phyloP scores from a whole-genome alignment of 2,113 vertebrate species.

The Zosterops pallidus region DNA sequence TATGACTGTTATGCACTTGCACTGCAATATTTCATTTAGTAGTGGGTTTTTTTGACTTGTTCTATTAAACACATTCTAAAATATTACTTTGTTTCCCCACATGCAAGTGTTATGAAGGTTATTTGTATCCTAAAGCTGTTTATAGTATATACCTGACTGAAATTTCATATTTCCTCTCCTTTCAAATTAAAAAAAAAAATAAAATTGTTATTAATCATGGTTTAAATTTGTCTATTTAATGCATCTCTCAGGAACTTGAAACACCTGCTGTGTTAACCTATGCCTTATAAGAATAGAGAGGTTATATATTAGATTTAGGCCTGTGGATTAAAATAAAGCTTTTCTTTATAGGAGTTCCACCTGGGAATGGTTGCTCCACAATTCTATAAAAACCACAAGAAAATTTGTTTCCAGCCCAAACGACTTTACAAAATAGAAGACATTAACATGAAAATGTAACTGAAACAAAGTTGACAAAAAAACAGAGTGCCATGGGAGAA shows the following conservation, averaged over 20 bases:
- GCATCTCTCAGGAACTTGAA: constrained; percentile 49
- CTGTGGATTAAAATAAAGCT: constrained; percentile 32
- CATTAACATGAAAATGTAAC: constrained; percentile 23
- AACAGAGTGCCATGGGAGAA: neutral
- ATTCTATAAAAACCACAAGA: constrained; percentile 8
- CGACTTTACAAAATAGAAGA: neutral
- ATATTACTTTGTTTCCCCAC: constrained; percentile 22
- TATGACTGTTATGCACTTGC: constrained; percentile 3
- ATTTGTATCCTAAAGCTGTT: constrained; percentile 39
- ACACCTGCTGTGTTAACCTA: constrained; percentile 57
- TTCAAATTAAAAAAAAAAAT: neutral
- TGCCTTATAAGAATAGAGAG: constrained; percentile 31
- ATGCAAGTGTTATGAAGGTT: neutral
- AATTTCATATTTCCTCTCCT: constrained; percentile 42
- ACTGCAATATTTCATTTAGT: constrained; percentile 28
- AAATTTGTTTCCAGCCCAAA: constrained; percentile 12
- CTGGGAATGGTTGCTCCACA: constrained; percentile 7
- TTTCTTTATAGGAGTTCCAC: constrained; percentile 47
- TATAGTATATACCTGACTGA: neutral
- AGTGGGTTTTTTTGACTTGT: neutral
- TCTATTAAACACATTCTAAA: constrained; percentile 35
- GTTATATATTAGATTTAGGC: constrained; percentile 19
- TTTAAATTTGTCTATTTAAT: constrained; percentile 59
- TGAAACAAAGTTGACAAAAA: constrained; percentile 1
- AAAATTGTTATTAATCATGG: neutral